A percentile compares a stretch with the other conserved stretches of the same genome.
Evolutionary conservation across 2,888 invertebrate genomes (phyloP).

Genomic region (Caenorhabditis uteleia): DNA sequence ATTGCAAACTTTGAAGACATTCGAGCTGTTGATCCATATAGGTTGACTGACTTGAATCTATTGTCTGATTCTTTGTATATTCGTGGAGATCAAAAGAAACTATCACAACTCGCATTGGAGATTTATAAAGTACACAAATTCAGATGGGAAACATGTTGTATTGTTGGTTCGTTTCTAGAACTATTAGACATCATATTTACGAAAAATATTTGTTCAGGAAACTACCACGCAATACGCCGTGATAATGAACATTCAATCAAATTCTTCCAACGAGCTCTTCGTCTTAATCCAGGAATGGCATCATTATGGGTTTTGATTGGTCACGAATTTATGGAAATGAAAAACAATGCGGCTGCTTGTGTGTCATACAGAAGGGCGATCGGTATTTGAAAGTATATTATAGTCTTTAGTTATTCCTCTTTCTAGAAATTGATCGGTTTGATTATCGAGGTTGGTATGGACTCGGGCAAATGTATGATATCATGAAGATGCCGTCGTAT

Average conservation of each 20-base stretch:
- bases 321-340: slow-evolving; percentile 97
- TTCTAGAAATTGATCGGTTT: slow-evolving; percentile 85
- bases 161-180: slow-evolving; percentile 75
- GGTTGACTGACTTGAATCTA: slow-evolving; percentile 90
- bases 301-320: slow-evolving; percentile 92
- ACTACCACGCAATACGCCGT: slow-evolving; percentile 91
- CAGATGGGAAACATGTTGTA: slow-evolving; percentile 94
- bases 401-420: too few species aligned
- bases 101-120: slow-evolving; percentile 90
- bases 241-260: slow-evolving; percentile 97
- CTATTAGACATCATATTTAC: neutral
- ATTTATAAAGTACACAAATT: slow-evolving; percentile 94
- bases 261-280: slow-evolving; percentile 88
- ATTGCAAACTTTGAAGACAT: slow-evolving; percentile 78
- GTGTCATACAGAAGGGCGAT: slow-evolving; percentile 96
- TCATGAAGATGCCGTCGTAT: slow-evolving; percentile 92
- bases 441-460: slow-evolving; percentile 99
- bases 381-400: slow-evolving; percentile 75
- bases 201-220: slow-evolving; percentile 72
- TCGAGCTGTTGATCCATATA: slow-evolving; percentile 85
- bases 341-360: slow-evolving; percentile 97
- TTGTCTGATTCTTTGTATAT: slow-evolving; percentile 95
- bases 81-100: slow-evolving; percentile 77
- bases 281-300: slow-evolving; percentile 56
- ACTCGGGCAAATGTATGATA: slow-evolving; percentile 96